phyloP scores from a whole-genome alignment of 2,888 invertebrate genomes.

The Tinea trinotella region DNA sequence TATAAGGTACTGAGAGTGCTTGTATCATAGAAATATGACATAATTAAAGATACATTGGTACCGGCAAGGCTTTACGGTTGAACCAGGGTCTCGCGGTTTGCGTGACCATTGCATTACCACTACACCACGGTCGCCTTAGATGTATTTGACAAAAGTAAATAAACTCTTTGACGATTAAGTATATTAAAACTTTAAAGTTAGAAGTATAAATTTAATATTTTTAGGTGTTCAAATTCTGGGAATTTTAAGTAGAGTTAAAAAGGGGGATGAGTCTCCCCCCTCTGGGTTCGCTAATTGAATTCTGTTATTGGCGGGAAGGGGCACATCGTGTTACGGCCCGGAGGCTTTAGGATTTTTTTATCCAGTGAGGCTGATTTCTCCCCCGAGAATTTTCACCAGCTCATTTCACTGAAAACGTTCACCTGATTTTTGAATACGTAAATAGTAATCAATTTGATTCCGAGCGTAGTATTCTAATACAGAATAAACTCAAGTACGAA shows the following conservation, averaged over 20 bases:
- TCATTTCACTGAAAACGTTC: slow-evolving; percentile 18
- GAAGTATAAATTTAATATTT: slow-evolving; percentile 6
- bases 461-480: too few relatives aligned
- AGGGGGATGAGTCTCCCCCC: slow-evolving; percentile 5
- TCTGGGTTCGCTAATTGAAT: slow-evolving; percentile 23
- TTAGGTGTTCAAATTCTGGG: slow-evolving; percentile 11
- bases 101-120: too few relatives aligned
- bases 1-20: too few relatives aligned
- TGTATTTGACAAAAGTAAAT: too few relatives aligned
- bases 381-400: slow-evolving; percentile 9
- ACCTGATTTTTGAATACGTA: slow-evolving; percentile 15
- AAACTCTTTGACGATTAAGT: neutral
- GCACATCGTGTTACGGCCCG: slow-evolving; percentile 18
- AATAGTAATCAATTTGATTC: neutral
- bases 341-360: slow-evolving; percentile 19
- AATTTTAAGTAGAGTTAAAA: slow-evolving; percentile 9
- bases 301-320: slow-evolving; percentile 24
- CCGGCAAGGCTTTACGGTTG: too few relatives aligned
- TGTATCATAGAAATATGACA: too few relatives aligned
- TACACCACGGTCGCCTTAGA: too few relatives aligned
- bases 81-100: too few relatives aligned
- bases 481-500: too few relatives aligned
- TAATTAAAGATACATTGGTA: too few relatives aligned
- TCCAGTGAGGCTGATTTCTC: slow-evolving; percentile 17
- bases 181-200: slow-evolving; percentile 1